These are phyloP conservation scores for Antennarius striatus DNA, from an alignment of 2,113 vertebrate species.

Conservation along the genomic window DNA sequence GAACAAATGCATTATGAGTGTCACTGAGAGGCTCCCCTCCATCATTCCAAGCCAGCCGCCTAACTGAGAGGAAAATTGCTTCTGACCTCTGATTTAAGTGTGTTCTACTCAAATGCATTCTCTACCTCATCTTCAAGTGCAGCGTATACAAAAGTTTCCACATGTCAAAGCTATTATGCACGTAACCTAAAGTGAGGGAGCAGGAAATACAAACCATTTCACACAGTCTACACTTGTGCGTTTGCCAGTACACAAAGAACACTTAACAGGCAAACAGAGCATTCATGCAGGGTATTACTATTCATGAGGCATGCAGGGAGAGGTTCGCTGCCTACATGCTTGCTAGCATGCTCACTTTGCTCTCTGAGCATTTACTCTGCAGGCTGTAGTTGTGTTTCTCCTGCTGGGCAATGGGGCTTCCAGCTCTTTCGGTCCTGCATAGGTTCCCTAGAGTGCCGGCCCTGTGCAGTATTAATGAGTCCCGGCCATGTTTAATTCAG, in stretches of 20 bases:
- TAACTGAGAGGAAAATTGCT: conserved; percentile 27
- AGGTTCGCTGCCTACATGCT: conserved; percentile 49
- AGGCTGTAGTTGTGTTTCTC: conserved; percentile 74
- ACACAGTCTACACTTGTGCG: conserved; percentile 45
- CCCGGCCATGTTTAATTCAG: conserved; percentile 80
- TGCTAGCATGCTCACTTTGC: conserved; percentile 39
- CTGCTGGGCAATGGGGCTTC: conserved; percentile 69
- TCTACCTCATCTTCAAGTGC: conserved; percentile 26
- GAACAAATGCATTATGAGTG: conserved; percentile 12
- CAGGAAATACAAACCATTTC: conserved; percentile 62
- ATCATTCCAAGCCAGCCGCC: conserved; percentile 12
- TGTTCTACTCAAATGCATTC: conserved; percentile 14
- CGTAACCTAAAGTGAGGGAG: conserved; percentile 46
- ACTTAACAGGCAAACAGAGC: conserved; percentile 65
- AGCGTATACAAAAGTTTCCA: conserved; percentile 28
- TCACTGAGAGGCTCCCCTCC: conserved; percentile 4
- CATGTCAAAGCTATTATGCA: conserved; percentile 41
- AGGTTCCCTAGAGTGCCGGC: conserved; percentile 63
- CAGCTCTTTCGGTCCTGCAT: conserved; percentile 67
- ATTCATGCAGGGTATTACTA: conserved; percentile 71
- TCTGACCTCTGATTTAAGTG: conserved; percentile 17
- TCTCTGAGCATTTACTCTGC: conserved; percentile 58
- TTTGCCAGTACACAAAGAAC: conserved; percentile 63
- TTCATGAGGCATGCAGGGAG: conserved; percentile 67
- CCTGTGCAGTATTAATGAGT: conserved; percentile 78